Evolutionary conservation across 1,140 invertebrate genomes (phyloP).

Genomic region (Drosophila repletoides): DNA sequence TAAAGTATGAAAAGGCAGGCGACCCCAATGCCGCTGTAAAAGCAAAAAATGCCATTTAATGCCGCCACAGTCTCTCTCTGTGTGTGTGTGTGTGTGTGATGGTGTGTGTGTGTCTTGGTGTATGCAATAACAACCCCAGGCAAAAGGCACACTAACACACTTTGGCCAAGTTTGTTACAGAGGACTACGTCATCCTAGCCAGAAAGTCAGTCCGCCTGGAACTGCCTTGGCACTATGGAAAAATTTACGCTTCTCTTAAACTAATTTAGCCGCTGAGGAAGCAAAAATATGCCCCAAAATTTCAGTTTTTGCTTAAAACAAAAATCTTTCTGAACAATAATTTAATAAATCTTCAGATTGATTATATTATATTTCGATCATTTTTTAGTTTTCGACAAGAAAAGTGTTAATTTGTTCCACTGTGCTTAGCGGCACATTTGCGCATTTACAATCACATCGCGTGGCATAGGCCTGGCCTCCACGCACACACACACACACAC

Average conservation of each 20-base stretch:
- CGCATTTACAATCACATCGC: constrained; percentile 78
- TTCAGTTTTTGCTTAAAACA: too few species aligned
- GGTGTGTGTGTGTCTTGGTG: constrained; percentile 25
- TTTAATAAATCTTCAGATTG: too few species aligned
- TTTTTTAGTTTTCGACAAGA: too few species aligned
- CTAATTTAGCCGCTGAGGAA: too few species aligned
- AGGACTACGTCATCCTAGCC: constrained; percentile 77
- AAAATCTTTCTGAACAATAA: too few species aligned
- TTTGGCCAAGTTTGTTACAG: constrained; percentile 45
- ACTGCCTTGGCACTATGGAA: constrained; percentile 59
- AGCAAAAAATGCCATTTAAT: constrained; percentile 65
- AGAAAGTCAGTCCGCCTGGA: constrained; percentile 38
- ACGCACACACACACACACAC: constrained; percentile 25
- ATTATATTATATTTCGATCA: too few species aligned
- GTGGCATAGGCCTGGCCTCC: constrained; percentile 64
- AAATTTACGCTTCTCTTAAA: too few species aligned
- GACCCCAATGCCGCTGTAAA: constrained; percentile 50
- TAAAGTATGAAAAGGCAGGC: constrained; percentile 71
- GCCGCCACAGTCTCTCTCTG: constrained; percentile 38
- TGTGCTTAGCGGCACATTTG: constrained; percentile 76
- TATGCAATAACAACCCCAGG: constrained; percentile 62
- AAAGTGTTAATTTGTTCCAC: too few species aligned
- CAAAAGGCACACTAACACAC: constrained; percentile 66
- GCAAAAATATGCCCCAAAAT: too few species aligned
- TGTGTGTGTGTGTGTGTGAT: constrained; percentile 30